Conservation (phyloP, 2,113 vertebrate genomes). For the Pipra filicauda region DNA sequence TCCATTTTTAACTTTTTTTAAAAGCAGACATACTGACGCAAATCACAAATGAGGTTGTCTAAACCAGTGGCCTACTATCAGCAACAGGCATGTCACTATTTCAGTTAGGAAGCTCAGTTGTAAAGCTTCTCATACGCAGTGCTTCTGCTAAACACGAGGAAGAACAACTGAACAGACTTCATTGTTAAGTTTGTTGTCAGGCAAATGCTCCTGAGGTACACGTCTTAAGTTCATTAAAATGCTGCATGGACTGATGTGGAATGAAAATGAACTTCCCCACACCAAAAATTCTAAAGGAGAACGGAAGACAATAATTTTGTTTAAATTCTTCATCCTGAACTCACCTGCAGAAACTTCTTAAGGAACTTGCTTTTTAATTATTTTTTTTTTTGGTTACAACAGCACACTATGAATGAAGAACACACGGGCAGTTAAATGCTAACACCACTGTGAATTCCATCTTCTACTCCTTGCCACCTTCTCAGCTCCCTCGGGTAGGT, state of each 20-base stretch:
- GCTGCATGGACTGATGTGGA: not conserved
- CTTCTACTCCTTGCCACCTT: not conserved
- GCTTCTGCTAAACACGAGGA: not conserved
- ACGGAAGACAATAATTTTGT: not conserved
- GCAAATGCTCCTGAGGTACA: not conserved
- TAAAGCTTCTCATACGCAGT: not conserved
- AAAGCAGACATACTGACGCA: not conserved
- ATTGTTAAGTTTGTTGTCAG: not conserved
- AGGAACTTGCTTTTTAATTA: not conserved
- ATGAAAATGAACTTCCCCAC: not conserved
- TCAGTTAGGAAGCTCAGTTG: not conserved
- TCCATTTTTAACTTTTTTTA: not conserved
- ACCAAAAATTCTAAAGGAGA: not conserved
- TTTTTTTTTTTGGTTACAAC: not conserved
- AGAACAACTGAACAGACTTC: not conserved
- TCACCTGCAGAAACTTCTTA: not conserved
- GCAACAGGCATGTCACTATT: not conserved
- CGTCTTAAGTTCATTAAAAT: not conserved
- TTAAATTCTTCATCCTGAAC: not conserved
- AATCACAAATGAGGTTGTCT: not conserved
- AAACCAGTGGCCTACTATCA: not conserved
- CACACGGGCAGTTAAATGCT: not conserved
- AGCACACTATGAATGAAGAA: not conserved
- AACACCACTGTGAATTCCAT: not conserved
- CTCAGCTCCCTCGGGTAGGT: not conserved